Base-by-base conservation (phyloP, 1,140 invertebrate species). In the Metaphire vulgaris region DNA sequence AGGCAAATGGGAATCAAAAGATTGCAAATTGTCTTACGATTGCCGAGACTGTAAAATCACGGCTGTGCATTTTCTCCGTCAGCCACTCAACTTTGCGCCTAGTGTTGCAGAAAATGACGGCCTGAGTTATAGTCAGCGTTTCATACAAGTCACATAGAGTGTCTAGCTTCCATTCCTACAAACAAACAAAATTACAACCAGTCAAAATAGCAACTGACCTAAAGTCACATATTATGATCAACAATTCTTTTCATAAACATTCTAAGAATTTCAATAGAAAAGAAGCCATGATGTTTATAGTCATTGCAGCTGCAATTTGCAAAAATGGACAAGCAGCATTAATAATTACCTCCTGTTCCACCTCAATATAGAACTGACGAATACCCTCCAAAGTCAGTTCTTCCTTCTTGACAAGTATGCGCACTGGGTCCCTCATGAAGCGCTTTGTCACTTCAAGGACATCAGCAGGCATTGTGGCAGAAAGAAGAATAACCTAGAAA, bases 31-130 rank as follows among this genome's bases (percentile, higher is more conserved):
- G 26, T 74, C 73, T 74, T 30, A 74, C 74, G 67, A 99, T 97
- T 75, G 95, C 95, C n/a, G 97, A 99, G 21, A 99, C 97, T 30
- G 97, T 99, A 85, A 99, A 99, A 83, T 99, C 95, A 80, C 93
- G 91, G 73, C 88, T 87, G 77, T 92, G 92, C 96, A 99, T 98
- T 80, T 91, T 93, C 80, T 96, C 92, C 26, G 96, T 97, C 12
- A 99, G 89, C 92, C 94, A 97, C 85, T 99, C 97, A 67, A 98
- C 90, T 91, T 99, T 99, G 87, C 97, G 95, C 82, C 96, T 91
- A 33, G 97, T 99, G 88, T 99, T 99, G 87, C 97, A 99, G 89
- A 99, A 99, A 82, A 99, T 99, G 56, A 99, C 97, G 82, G 97
- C 96, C 87, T 99, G 97, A 76, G 97, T 98, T 83, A 99, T 99